A percentile compares a stretch with the other conserved stretches of the same genome.
Evolutionary conservation across 2,797 vertebrate genomes (phyloP).

Genomic region (Phaenicophaeus curvirostris): DNA sequence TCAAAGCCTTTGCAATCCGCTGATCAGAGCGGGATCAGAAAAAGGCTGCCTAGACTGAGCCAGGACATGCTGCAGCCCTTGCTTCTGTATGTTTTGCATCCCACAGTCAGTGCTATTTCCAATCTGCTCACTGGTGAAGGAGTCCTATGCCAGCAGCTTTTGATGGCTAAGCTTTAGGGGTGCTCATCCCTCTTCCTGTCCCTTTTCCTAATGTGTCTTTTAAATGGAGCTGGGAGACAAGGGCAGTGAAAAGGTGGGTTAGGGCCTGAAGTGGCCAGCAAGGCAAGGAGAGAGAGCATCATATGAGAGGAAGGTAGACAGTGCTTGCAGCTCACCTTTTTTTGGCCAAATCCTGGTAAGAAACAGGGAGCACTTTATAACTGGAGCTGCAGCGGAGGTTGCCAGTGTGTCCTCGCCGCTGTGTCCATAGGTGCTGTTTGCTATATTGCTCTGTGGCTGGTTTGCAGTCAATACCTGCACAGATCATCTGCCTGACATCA

Average conservation of each 20-base stretch:
- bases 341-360: background rate
- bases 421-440: background rate
- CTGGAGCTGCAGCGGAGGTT: background rate
- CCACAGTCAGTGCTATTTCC: rapidly evolving
- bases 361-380: background rate
- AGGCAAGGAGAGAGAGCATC: background rate
- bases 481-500: background rate
- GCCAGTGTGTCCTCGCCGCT: background rate
- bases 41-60: background rate
- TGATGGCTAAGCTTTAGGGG: background rate
- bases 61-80: background rate
- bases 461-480: background rate
- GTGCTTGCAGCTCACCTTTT: background rate
- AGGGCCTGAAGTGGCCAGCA: background rate
- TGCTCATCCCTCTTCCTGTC: background rate
- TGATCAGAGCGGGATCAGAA: background rate
- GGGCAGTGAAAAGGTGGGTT: background rate
- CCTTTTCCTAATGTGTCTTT: background rate
- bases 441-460: background rate
- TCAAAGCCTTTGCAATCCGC: background rate
- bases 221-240: background rate
- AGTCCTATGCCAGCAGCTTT: background rate
- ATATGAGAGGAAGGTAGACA: rapidly evolving
- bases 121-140: rapidly evolving
- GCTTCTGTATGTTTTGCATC: background rate